A percentile compares a stretch with the other conserved stretches of the same genome.
These are phyloP conservation scores for Bellardia pandia DNA, from an alignment of 2,888 invertebrate genomes.

Conservation along the genomic window DNA sequence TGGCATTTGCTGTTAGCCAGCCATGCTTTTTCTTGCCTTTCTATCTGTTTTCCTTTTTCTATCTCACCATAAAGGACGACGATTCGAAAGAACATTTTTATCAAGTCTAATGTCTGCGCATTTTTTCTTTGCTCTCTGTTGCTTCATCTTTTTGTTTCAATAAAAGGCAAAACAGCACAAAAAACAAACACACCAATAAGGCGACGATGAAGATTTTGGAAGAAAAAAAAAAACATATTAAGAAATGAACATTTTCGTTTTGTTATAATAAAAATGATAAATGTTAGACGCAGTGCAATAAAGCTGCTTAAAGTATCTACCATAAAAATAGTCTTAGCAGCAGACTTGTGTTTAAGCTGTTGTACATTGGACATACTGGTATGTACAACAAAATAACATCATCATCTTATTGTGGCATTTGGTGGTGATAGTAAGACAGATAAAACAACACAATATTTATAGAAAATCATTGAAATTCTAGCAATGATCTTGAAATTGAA, in stretches of 20 bases:
- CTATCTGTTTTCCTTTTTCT: conserved; percentile 2
- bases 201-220: conserved; percentile 59
- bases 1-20: conserved; percentile 54
- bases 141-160: conserved; percentile 57
- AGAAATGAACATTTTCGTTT: conserved; percentile 50
- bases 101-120: conserved; percentile 58
- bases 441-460: conserved; percentile 54
- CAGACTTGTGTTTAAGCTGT: conserved; percentile 21
- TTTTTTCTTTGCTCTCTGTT: conserved; percentile 25
- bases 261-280: conserved; percentile 69
- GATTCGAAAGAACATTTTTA: conserved; percentile 36
- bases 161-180: conserved; percentile 16
- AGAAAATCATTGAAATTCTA: conserved; percentile 62
- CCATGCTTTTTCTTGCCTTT: not conserved
- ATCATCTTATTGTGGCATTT: conserved; percentile 37
- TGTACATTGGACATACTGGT: not conserved
- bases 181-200: conserved; percentile 42
- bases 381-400: conserved; percentile 13
- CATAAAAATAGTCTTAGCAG: conserved; percentile 42
- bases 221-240: not conserved
- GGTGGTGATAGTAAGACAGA: conserved; percentile 39
- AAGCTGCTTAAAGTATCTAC: conserved; percentile 58
- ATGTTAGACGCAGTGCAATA: conserved; percentile 68
- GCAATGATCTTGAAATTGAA: conserved; percentile 59
- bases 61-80: conserved; percentile 26